Evolutionary conservation across 64 coral and sea anemone genomes (phyloP).

Genomic region (Montipora capricornis): DNA sequence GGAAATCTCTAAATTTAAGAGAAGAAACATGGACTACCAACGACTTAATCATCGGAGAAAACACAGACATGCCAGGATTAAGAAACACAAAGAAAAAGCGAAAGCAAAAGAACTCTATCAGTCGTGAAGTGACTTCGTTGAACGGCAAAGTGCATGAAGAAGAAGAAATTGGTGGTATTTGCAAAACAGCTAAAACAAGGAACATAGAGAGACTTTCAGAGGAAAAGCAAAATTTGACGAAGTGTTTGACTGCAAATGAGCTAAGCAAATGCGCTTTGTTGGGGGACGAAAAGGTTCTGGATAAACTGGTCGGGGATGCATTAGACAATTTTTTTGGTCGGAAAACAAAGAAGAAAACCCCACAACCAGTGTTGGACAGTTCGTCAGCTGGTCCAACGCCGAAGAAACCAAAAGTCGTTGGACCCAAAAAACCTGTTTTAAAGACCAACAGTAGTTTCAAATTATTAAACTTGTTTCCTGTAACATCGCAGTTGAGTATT

Average conservation of each 20-base stretch:
- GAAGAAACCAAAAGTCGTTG: neutral
- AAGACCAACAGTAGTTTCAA: slow-evolving; percentile 58
- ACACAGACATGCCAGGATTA: neutral
- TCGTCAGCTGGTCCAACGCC: neutral
- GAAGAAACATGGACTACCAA: neutral
- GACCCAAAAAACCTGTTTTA: slow-evolving; percentile 29
- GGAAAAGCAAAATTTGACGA: neutral
- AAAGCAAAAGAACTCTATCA: neutral
- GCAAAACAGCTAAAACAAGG: neutral
- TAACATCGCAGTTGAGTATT: slow-evolving; percentile 20
- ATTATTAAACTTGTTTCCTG: slow-evolving; percentile 56
- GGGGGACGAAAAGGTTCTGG: slow-evolving; percentile 14
- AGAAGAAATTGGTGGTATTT: neutral
- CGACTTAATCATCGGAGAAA: neutral
- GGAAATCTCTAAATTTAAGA: slow-evolving; percentile 23
- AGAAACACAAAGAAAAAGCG: neutral
- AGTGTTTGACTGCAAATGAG: neutral
- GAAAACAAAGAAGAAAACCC: neutral
- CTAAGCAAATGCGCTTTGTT: neutral
- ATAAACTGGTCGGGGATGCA: slow-evolving; percentile 19
- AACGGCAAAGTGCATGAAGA: neutral
- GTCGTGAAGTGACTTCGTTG: neutral
- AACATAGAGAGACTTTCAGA: neutral
- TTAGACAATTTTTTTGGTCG: slow-evolving; percentile 26
- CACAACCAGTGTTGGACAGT: neutral